A percentile compares a stretch with the other conserved stretches of the same genome.
These are phyloP conservation scores for Orchestes rusci DNA, from an alignment of 2,888 invertebrate genomes.

Conservation along the genomic window DNA sequence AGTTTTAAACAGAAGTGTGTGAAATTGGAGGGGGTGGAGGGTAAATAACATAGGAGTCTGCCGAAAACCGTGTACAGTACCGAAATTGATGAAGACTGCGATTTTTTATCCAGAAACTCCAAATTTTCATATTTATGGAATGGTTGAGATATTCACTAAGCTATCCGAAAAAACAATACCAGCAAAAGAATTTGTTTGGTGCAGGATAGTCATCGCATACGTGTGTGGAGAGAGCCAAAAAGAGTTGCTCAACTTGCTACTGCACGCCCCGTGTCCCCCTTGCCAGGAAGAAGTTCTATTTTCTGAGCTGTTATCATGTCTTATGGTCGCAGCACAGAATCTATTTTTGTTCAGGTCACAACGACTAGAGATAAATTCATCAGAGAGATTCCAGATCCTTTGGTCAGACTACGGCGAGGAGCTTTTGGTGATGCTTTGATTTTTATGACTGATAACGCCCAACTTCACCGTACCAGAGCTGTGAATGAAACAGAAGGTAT, in stretches of 20 bases:
- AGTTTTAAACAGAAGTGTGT: too few species aligned
- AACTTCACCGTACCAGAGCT: constrained; percentile 3
- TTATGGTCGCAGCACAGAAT: background rate
- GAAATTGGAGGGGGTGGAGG: too few species aligned
- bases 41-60: too few species aligned
- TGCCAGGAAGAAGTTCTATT: constrained; percentile 1
- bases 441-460: constrained; percentile 4
- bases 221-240: background rate
- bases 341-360: background rate
- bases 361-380: background rate
- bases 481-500: background rate
- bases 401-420: too few species aligned
- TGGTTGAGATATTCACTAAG: too few species aligned
- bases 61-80: too few species aligned
- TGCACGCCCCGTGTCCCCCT: background rate
- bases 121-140: too few species aligned
- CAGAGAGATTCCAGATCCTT: background rate
- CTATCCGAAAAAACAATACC: too few species aligned
- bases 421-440: constrained; percentile 2
- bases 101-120: too few species aligned
- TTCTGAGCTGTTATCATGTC: background rate
- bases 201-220: constrained; percentile 3
- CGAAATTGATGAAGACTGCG: too few species aligned
- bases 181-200: constrained; percentile 1
- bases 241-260: background rate